Conservation (phyloP, 2,888 invertebrate species). For the Phymatocera aterrima region DNA sequence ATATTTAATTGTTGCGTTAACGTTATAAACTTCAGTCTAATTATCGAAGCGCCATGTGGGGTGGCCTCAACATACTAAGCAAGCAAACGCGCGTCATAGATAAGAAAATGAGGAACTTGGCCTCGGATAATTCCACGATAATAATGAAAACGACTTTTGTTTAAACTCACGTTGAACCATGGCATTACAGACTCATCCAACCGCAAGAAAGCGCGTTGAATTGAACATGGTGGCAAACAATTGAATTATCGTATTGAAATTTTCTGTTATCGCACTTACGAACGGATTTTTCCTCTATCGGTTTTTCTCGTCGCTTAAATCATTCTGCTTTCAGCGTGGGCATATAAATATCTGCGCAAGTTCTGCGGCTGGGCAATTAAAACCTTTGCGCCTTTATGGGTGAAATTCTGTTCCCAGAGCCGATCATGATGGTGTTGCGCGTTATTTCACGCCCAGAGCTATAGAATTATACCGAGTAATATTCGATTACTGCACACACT, state of each 20-base stretch:
- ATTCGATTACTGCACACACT: slow-evolving; percentile 5
- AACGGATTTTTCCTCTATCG: too few species aligned
- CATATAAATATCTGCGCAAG: too few species aligned
- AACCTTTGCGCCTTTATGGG: too few species aligned
- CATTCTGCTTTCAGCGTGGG: too few species aligned
- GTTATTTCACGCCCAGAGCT: background rate
- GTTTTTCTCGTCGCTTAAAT: too few species aligned
- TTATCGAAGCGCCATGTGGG: slow-evolving; percentile 23
- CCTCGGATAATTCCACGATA: slow-evolving; percentile 1
- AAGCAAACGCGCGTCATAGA: slow-evolving; percentile 7
- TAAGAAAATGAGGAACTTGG: slow-evolving; percentile 20
- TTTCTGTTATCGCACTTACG: too few species aligned
- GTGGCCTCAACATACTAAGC: background rate
- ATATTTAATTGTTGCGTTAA: background rate
- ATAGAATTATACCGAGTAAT: background rate
- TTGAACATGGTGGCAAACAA: too few species aligned
- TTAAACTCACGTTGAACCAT: background rate
- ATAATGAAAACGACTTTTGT: background rate
- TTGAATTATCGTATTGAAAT: background rate
- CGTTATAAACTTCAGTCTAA: background rate
- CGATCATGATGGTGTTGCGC: background rate
- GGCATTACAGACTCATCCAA: background rate
- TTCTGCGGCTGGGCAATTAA: too few species aligned
- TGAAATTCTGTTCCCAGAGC: too few species aligned
- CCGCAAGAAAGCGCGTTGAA: too few species aligned